Conservation (phyloP, 1,140 invertebrate species). For the Heliconius melpomene region DNA sequence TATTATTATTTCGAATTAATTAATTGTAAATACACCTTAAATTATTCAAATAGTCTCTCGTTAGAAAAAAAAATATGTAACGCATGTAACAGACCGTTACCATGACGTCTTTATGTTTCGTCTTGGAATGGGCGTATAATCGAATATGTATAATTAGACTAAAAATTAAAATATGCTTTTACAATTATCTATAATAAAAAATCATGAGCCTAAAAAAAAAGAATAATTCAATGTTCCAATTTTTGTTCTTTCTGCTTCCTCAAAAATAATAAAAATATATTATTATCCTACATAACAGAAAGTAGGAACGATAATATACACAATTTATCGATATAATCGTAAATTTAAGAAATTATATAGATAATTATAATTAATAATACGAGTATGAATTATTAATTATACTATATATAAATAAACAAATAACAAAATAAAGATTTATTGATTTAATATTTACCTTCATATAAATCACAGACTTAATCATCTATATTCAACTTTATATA, state of each 20-base stretch:
- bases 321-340: not conserved
- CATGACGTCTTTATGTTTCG: not conserved
- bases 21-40: not conserved
- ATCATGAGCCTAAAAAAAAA: too few relatives aligned
- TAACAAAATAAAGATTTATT: not conserved
- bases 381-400: too few relatives aligned
- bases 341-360: not conserved
- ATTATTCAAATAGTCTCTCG: not conserved
- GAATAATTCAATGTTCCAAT: too few relatives aligned
- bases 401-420: not conserved
- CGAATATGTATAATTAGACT: not conserved
- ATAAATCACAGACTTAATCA: too few relatives aligned
- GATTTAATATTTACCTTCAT: not conserved
- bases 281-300: not conserved
- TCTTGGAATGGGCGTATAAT: not conserved
- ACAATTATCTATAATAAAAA: too few relatives aligned
- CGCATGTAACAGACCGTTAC: not conserved
- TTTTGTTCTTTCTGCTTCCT: too few relatives aligned
- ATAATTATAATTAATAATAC: not conserved
- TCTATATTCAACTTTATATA: too few relatives aligned
- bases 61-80: not conserved
- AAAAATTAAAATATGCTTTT: too few relatives aligned
- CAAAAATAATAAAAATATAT: too few relatives aligned
- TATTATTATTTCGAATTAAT: constrained; percentile 6
- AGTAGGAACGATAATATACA: not conserved